Base-by-base conservation (phyloP, 2,797 vertebrate genomes). In the Urosaurus nigricauda region DNA sequence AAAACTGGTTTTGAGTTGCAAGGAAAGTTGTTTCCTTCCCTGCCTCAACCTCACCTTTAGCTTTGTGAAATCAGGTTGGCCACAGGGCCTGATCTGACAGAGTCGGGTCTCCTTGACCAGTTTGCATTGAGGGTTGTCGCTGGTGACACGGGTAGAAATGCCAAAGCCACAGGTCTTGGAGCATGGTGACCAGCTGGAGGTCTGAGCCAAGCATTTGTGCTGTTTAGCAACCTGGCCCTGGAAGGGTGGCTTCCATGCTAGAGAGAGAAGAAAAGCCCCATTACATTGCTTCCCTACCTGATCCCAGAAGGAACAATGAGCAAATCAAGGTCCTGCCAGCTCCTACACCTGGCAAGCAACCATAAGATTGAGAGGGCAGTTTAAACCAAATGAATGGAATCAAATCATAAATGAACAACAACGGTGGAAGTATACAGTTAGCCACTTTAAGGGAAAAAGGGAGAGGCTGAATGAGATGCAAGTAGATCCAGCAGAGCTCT, bases 81-180 rank as follows among this genome's bases (percentile, higher is more conserved):
- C 97, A 93, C 98, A 98, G 73, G 97, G 97, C 11, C 97, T 96
- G 85, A 97, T 84, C 96, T 97, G 97, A 94, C 98, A 98, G 83
- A 98, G 96, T 0, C 97, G 97, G 0, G 97, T 97, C 95, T 98
- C 97, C 94, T 98, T 98, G 93, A 96, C 93, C 93, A 98, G 95
- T 89, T 98, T 98, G 93, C 98, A 98, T 68, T 95, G 95, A 47
- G 93, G 95, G 85, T 98, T 98, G 93, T 98, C 96, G 14, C 97
- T 98, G 95, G 97, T 97, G 92, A 98, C 94, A 0, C 97, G 97
- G 56, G 97, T 97, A 43, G 98, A 98, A 74, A 98, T 93, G 26
- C 97, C 98, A 96, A 97, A 97, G 81, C 97, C 97, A n/a, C 98
- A 98, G 93, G 96, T 98, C 90, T 97, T 97, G 0, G 98, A 98